Conservation (phyloP, 2,113 vertebrate species). For the Odobenus rosmarus region DNA sequence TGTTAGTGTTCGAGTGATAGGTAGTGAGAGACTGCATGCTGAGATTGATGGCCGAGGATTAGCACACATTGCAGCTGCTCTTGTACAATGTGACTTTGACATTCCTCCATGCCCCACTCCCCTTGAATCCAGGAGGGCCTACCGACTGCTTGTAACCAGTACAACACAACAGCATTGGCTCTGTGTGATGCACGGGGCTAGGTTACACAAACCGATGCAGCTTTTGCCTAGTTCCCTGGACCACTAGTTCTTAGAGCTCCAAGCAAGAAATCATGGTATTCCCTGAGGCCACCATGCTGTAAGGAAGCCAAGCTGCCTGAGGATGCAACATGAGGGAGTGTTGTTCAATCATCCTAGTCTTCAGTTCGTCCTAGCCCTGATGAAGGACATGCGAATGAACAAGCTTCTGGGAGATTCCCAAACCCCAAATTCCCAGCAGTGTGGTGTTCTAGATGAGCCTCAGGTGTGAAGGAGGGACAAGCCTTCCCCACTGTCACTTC, state of each 20-base stretch:
- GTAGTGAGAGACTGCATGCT: rapidly evolving
- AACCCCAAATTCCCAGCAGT: background rate
- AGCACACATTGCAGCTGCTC: too few relatives aligned
- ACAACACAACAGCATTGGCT: background rate
- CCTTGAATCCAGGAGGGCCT: background rate
- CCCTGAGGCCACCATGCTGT: background rate
- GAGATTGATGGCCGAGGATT: rapidly evolving
- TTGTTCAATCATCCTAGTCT: background rate
- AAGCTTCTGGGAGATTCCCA: background rate
- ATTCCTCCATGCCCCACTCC: rapidly evolving
- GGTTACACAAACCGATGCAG: background rate
- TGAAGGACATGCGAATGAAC: background rate
- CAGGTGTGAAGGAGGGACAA: background rate
- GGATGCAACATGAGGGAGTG: rapidly evolving
- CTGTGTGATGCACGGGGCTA: background rate
- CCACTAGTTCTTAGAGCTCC: background rate
- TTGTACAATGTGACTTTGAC: background rate
- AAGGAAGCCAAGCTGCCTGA: too few relatives aligned
- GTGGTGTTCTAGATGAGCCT: background rate
- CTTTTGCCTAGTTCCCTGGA: rapidly evolving
- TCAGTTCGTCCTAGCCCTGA: rapidly evolving
- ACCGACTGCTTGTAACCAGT: background rate
- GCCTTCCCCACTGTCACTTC: rapidly evolving
- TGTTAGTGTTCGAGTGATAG: background rate
- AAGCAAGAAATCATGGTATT: background rate